These are phyloP conservation scores for Panagrolaimus sp. DNA, from an alignment of 1,140 invertebrate genomes.

Conservation along the genomic window DNA sequence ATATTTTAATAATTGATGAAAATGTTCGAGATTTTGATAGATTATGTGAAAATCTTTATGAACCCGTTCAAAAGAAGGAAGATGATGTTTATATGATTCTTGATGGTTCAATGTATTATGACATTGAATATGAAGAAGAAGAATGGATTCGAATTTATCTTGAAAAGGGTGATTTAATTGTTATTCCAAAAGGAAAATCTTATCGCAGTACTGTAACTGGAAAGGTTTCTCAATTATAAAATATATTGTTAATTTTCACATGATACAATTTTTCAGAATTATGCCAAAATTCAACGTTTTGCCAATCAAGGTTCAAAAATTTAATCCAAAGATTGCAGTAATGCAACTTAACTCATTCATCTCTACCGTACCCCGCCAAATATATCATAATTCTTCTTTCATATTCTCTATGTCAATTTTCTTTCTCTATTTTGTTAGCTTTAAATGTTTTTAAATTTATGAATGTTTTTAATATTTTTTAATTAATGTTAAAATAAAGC, in stretches of 20 bases:
- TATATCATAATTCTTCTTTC: no score
- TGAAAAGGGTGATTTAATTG: conserved; percentile 38
- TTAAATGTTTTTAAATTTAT: no score
- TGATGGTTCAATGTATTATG: conserved; percentile 42
- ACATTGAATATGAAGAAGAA: conserved; percentile 38
- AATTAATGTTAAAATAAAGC: no score
- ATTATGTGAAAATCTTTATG: conserved; percentile 52
- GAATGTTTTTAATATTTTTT: no score
- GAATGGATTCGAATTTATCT: conserved; percentile 41
- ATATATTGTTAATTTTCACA: background rate
- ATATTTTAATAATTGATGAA: conserved; percentile 34
- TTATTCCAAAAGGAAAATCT: conserved; percentile 37
- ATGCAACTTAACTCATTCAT: no score
- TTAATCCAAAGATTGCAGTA: no score
- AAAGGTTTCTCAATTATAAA: conserved; percentile 37
- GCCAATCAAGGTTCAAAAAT: conserved; percentile 16
- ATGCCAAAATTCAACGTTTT: conserved; percentile 50
- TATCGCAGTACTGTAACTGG: conserved; percentile 41
- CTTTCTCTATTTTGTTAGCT: no score
- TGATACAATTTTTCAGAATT: conserved; percentile 41
- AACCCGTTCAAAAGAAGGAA: conserved; percentile 30
- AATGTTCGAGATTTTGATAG: conserved; percentile 24
- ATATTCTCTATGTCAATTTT: no score
- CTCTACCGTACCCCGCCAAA: no score
- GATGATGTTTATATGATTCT: conserved; percentile 45